Base-by-base conservation (phyloP, 2,888 invertebrate genomes). In the Synergus itoensis region DNA sequence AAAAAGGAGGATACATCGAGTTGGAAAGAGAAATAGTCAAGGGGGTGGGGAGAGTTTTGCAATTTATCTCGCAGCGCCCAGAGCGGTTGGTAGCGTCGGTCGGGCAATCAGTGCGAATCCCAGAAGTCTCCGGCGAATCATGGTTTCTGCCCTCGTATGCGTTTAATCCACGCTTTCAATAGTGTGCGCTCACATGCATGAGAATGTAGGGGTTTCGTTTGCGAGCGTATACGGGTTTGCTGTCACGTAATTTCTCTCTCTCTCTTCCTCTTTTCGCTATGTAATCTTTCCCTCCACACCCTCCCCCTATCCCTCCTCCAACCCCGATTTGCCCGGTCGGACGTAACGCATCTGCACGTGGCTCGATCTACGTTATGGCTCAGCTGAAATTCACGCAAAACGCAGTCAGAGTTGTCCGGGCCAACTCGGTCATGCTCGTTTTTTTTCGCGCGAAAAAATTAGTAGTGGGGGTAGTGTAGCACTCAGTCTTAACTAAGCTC, bases 101-200 rank as follows among this genome's bases (percentile, higher is more conserved):
- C 69, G 81, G 79, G 82, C 81, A 84, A 84, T 84, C 82, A 83
- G 83, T 79, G 80, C 62, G 82, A 80, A 80, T 84, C 81, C 84
- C 84, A 80, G 80, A 81, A 84, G 82, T 82, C 83, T 80, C 79
- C 76, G 79, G 79, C 79, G 78, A 80, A 84, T 84, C 81, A 84
- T 82, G 81, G 76, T 83, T 82, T 82, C 77, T 78, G 81, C 80
- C 79, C 79, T 77, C 81, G 80, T 81, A 81, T 82, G 81, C 83
- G 82, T 84, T 82, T 82, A 82, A 84, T 84, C 82, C 83, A 78
- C 79, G 80, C 80, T 84, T 78, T 80, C 76, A 9, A 7, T 28
- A 53, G 69, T 53, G 11, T 53, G 36, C 28, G 48, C 28, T 48
- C 69, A 53, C 69, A 53, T 16, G 36, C 4, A 73, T 48, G 28